Evolutionary conservation across 92 coral and sea anemone species (phyloP), one percentile per base, ranked within the genome.

Genomic region (Epizoanthus stellaris): DNA sequence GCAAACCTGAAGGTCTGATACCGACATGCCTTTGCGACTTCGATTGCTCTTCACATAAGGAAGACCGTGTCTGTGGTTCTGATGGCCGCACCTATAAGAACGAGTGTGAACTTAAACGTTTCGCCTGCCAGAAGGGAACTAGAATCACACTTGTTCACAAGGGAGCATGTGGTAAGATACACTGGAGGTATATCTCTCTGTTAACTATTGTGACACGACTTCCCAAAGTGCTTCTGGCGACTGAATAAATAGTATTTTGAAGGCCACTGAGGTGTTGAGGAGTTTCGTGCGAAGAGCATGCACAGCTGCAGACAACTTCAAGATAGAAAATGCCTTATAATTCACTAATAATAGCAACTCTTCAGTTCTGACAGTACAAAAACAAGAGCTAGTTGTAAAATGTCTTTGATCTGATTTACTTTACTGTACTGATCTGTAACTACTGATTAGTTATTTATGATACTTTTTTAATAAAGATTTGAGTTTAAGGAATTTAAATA

Each of bases 51-150:
- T 77, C 71, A 15, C 56, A 9, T 5, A 77, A 40, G 47, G 17
- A 19, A 19, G 71, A 77, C 20, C 82, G 70, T 8, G 82, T 77
- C 5, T 77, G 82, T 77, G 82, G 82, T 19, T 61, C 82, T 62
- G 70, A 77, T 39, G 60, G 60, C 20, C 59, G 20, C 34, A 77
- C 69, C n/a, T 77, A 77, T 56, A 77, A 40, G 13, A 77, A 77
- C 71, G 71, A 77, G 70, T 77, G 82, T 20, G 70, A 77, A 62
- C 70, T 77, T n/a, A 77, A 42, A 20, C 42, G n/a, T 40, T 42
- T 20, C 8, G 56, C 82, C 12, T 77, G 82, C 59, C 71, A 77
- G 19, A 77, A 40, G 20, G 82, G 82, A 61, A 57, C 71, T 5
- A 61, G 59, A 7, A 12, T 77, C 52, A 39, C 82, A 15, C 70